Base-by-base conservation (phyloP, 2,888 invertebrate species). In the Trisateles emortualis region DNA sequence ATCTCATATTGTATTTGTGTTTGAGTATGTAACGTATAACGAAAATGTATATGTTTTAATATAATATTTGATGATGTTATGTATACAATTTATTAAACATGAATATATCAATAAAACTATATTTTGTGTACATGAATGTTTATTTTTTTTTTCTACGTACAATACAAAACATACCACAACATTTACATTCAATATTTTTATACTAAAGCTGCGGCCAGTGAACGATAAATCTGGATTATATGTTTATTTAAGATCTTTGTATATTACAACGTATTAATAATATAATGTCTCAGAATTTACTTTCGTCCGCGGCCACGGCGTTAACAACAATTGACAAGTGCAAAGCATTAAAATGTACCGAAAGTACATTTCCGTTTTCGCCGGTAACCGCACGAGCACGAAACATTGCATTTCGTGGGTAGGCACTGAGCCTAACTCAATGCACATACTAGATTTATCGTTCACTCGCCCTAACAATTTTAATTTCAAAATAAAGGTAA, bases 71-170 rank as follows among this genome's bases (percentile, higher is more conserved):
- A 92, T 90, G 91, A 92, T 91, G 91, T 92, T 92, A 92, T 92
- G 90, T 92, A 92, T 92, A 92, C 92, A 92, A 91, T 92, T 92
- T 92, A 92, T 92, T 92, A 92, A 92, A 92, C 91, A 91, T 92
- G 90, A 84, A 91, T 92, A 92, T 92, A 92, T 92, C 92, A 93
- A 93, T 93, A 93, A 93, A 93, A 93, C 92, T 93, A 93, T 93
- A 93, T 93, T 93, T 93, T 93, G 92, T 93, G 92, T 93, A 93
- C 80, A 83, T 76, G 72, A 86, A 87, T 81, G 77, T 90, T 91
- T 88, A 84, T 84, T 89, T 89, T 63, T 84, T 84, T 64, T 78
- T 83, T 74, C 78, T 78, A 80, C 74, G 68, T 77, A 70, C 73
- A 68, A 72, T 54, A 63, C 68, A 74, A 78, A 72, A 74, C 69